Conservation (phyloP, 30 jellyfish, hydroid and myxozoan genomes). For the Mastigias papua region DNA sequence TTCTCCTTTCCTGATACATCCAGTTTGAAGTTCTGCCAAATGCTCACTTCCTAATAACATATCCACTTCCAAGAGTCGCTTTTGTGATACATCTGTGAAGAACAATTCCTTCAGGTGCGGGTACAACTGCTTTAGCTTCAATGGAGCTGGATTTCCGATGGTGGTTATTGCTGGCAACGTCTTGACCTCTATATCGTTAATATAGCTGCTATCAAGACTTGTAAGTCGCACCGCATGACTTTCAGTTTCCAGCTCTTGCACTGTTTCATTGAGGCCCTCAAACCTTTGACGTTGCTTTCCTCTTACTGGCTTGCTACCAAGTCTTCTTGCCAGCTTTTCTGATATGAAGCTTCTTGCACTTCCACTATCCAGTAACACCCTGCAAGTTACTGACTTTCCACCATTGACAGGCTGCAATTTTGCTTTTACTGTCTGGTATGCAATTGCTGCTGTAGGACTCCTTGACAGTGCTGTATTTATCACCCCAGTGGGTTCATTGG, state of each 20-base stretch:
- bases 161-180: conserved; percentile 61
- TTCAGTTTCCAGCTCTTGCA: conserved; percentile 56
- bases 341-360: conserved; percentile 54
- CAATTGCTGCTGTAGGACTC: conserved; percentile 45
- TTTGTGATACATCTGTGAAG: conserved; percentile 47
- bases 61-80: conserved; percentile 14
- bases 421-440: conserved; percentile 45
- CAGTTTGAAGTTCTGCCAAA: conserved; percentile 52
- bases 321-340: conserved; percentile 20
- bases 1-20: conserved; percentile 31
- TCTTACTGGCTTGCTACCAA: conserved; percentile 19
- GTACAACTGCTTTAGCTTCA: conserved; percentile 24
- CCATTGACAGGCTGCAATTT: not conserved
- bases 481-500: conserved; percentile 62
- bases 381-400: conserved; percentile 17
- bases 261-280: conserved; percentile 23
- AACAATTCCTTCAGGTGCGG: conserved; percentile 36
- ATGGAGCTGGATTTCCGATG: conserved; percentile 66
- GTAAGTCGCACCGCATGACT: conserved; percentile 23
- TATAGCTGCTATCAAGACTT: conserved; percentile 30
- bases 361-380: conserved; percentile 63
- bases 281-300: not conserved
- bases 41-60: conserved; percentile 65
- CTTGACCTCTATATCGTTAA: conserved; percentile 3
- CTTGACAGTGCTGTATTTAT: not conserved